Evolutionary conservation across 35 echinoderm and acorn worm species (phyloP), one percentile per base, ranked within the genome.

Genomic region (Apostichopus parvimensis): DNA sequence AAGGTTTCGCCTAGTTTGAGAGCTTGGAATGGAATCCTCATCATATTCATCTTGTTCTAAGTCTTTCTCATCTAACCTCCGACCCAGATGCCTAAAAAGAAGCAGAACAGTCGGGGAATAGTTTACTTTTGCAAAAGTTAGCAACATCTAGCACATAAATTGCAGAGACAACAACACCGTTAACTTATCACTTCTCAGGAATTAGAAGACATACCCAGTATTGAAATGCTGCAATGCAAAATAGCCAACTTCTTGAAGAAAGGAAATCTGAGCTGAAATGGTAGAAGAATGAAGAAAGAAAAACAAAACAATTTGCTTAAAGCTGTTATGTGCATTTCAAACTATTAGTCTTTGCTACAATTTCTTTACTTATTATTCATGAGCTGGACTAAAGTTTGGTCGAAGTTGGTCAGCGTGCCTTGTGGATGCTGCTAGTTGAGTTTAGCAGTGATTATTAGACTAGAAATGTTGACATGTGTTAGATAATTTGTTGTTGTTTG

Each of bases 1-100:
- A 15, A 77, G 53, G 53, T 57, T 68, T 56, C 76, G 24, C 25
- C 76, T 54, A 14, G 89, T 91, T 60, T 91, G 89, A n/a, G 72
- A 78, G 59, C 89, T 91, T 4, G 89, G 89, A 24, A 91, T 91
- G 53, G 77, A 79, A 54, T 79, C 89, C 3, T 91, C 89, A 56
- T 22, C 22, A 18, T 25, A 53, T 21, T 56, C 89, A 57, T 91
- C 73, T 59, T 91, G 73, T 21, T 91, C 89, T 14, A 91, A 58
- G 14, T 91, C 89, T 60, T 91, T 91, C 76, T 91, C 89, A 58
- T 91, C 57, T 56, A 91, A 61, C 89, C 15, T 91, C 22, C 25
- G 72, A 54, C 89, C 89, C 52, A 5, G 57, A 5, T n/a, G 81
- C 4, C 81, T 84, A 52, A 56, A 84, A 22, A 4, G 6, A 75